phyloP scores from a whole-genome alignment of 2,888 invertebrate genomes.

The Peribatodes rhomboidaria region DNA sequence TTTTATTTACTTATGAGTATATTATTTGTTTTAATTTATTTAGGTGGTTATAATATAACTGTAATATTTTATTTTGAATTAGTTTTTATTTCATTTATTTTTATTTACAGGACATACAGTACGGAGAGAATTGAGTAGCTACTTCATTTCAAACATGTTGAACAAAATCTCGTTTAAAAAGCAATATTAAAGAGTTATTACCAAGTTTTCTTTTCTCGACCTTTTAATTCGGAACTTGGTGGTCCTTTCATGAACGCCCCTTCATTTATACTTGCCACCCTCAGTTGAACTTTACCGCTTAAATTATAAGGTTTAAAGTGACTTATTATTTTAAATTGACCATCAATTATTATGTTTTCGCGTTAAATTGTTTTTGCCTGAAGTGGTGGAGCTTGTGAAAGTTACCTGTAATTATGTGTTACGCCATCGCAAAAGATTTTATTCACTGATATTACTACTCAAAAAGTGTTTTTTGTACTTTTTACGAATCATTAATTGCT shows the following conservation, averaged over 20 bases:
- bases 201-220: conserved; percentile 21
- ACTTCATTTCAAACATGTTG: background rate
- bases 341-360: conserved; percentile 40
- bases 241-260: conserved; percentile 40
- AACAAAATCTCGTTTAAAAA: background rate
- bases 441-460: conserved; percentile 11
- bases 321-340: conserved; percentile 33
- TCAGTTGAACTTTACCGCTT: conserved; percentile 16
- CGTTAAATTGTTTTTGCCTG: conserved; percentile 26
- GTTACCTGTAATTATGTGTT: conserved; percentile 63
- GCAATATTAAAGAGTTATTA: conserved; percentile 18
- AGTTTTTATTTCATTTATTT: too few relatives aligned
- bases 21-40: too few relatives aligned
- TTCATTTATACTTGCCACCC: conserved; percentile 27
- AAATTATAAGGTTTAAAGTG: conserved; percentile 24
- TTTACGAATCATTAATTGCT: conserved; percentile 2
- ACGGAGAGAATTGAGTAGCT: too few relatives aligned
- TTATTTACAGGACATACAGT: too few relatives aligned
- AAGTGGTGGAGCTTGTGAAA: conserved; percentile 62
- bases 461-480: conserved; percentile 19
- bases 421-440: conserved; percentile 44
- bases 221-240: conserved; percentile 31
- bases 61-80: too few relatives aligned
- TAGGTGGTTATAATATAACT: too few relatives aligned
- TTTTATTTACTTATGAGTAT: too few relatives aligned